Conservation (phyloP, 2,888 invertebrate species). For the Pantelozetes paolii region DNA sequence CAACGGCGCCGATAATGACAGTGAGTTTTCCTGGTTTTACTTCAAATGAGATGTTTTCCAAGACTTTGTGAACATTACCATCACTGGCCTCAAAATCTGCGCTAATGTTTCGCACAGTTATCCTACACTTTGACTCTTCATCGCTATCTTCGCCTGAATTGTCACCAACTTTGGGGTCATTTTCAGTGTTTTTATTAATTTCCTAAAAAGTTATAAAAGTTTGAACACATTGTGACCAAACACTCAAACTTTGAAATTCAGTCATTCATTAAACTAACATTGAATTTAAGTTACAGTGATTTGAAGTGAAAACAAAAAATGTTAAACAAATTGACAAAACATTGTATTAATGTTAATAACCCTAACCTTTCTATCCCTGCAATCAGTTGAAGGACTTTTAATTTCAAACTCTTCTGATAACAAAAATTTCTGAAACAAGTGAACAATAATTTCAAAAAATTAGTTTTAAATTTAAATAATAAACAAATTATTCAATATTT, state of each 20-base stretch:
- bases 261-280: no score
- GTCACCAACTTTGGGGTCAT: background rate
- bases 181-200: no score
- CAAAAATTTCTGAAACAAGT: background rate
- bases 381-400: background rate
- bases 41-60: slow-evolving; percentile 49
- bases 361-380: no score
- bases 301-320: no score
- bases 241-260: no score
- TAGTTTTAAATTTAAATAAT: background rate
- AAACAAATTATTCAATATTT: background rate
- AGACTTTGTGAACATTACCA: slow-evolving; percentile 46
- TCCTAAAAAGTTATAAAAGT: no score
- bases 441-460: background rate
- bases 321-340: no score
- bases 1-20: slow-evolving; percentile 70
- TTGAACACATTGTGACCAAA: no score
- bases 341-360: no score
- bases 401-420: background rate
- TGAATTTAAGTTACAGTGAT: no score
- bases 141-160: background rate
- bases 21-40: slow-evolving; percentile 57
- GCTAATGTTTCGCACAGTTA: background rate
- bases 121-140: background rate
- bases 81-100: background rate